Percentiles rank a stretch among this genome's conserved stretches.
Evolutionary conservation across 2,888 invertebrate genomes (phyloP).

Genomic region (Epiblema foenella): DNA sequence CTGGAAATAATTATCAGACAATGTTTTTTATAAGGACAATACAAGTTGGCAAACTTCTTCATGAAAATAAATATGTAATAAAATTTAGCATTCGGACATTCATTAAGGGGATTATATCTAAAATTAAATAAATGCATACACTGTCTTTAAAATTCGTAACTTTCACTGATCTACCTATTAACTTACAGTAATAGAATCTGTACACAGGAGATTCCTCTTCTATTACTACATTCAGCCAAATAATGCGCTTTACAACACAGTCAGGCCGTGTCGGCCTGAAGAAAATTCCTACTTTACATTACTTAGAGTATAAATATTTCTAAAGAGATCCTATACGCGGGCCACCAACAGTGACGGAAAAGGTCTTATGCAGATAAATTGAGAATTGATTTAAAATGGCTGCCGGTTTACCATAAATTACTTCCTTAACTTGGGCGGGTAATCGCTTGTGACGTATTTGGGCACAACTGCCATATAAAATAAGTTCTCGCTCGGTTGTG

Average conservation of each 20-base stretch:
- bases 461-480: too few relatives aligned
- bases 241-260: background rate
- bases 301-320: too few relatives aligned
- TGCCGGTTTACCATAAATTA: too few relatives aligned
- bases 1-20: too few relatives aligned
- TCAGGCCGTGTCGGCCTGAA: background rate
- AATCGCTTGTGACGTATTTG: too few relatives aligned
- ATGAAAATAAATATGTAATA: background rate
- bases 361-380: too few relatives aligned
- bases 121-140: background rate
- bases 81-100: background rate
- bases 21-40: too few relatives aligned
- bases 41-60: background rate
- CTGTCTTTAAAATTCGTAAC: background rate
- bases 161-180: background rate
- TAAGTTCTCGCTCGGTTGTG: too few relatives aligned
- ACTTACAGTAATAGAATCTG: background rate
- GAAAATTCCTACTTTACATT: background rate
- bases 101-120: background rate
- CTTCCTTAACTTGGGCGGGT: too few relatives aligned
- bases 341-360: too few relatives aligned
- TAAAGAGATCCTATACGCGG: too few relatives aligned
- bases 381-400: too few relatives aligned
- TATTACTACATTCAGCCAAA: background rate
- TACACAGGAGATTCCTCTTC: background rate